Evolutionary conservation across 1,140 invertebrate genomes (phyloP), one percentile per base, ranked within the genome.

Genomic region (Dolichoris vasculosae): DNA sequence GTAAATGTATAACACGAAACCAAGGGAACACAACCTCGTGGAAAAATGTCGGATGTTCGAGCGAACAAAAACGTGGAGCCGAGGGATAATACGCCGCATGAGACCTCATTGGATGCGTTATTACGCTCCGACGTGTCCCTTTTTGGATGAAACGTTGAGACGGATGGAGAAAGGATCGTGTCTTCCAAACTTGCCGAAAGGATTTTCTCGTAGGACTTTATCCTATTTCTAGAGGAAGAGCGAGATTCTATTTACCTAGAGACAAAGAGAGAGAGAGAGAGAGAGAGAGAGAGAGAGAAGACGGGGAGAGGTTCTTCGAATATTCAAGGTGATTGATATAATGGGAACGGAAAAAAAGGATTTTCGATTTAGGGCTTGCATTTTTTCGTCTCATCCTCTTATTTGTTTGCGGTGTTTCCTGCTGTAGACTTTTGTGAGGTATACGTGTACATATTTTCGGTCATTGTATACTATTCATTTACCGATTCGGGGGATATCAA

Each of bases 141-240:
- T 32, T 30, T 55, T 2, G 32, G 13, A 69, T 79, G 35, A 35
- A 64, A 78, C 51, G 48, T 30, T 77, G 48, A 48, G 75, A 46
- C n/a, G 30, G 75, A 76, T 32, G 46, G 46, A 76, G 35, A 40
- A 43, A 26, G 6, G 30, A 30, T 55, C 46, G n/a, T 51, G 20
- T 59, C 32, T n/a, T 78, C 13, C 9, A 1, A 75, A 15, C 0
- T 40, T 40, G 32, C 11, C 67, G 76, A 78, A 78, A 78, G 76
- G 76, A 78, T 78, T 78, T 78, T 59, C 76, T 78, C 51, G 63
- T 55, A 59, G 51, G 35, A 32, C 51, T 77, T 30, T 38, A 38
- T 51, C 48, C 76, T 32, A 78, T 78, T 78, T 78, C 11, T n/a
- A 8, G 76, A 63, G 30, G 51, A 40, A 59, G 76, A 59, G 35